Percentiles rank a stretch among this genome's conserved stretches.
Conservation (phyloP, 30 jellyfish, hydroid and myxozoan genomes). For the Chrysaora quinquecirrha region DNA sequence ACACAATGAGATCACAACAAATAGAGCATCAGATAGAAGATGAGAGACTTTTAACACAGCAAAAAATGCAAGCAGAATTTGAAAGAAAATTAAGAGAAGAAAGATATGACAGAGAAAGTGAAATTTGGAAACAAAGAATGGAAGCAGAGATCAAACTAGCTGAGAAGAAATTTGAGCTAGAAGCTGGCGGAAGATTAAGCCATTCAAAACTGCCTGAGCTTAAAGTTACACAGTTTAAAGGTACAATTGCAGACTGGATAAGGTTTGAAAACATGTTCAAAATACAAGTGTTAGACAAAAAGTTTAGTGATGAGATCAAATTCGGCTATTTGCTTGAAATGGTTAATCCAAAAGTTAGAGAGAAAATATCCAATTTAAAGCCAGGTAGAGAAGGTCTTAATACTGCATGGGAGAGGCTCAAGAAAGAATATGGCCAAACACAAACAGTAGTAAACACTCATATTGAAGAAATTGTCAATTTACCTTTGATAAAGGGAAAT, state of each 20-base stretch:
- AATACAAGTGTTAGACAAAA: conserved; percentile 19
- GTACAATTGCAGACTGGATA: conserved; percentile 44
- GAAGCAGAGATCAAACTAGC: conserved; percentile 38
- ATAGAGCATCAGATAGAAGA: conserved; percentile 11
- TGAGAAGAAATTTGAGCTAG: conserved; percentile 21
- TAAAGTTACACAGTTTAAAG: conserved; percentile 29
- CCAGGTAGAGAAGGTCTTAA: conserved; percentile 19
- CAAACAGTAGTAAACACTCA: conserved; percentile 33
- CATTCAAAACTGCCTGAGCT: conserved; percentile 43
- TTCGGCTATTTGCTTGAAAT: conserved; percentile 44
- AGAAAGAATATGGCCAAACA: conserved; percentile 36
- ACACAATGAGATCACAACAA: background rate
- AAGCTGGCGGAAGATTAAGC: conserved; percentile 15
- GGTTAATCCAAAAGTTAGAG: conserved; percentile 33
- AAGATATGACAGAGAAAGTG: background rate
- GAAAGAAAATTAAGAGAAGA: background rate
- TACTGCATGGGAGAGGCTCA: conserved; percentile 30
- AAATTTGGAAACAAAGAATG: conserved; percentile 30
- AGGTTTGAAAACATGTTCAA: conserved; percentile 33
- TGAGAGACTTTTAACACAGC: background rate
- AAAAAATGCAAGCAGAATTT: conserved; percentile 7
- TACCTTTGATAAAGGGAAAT: background rate
- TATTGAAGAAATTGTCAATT: conserved; percentile 16
- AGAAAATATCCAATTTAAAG: conserved; percentile 8
- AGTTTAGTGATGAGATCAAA: conserved; percentile 23